phyloP scores from a whole-genome alignment of 2,797 vertebrate species.

The Crenichthys baileyi region DNA sequence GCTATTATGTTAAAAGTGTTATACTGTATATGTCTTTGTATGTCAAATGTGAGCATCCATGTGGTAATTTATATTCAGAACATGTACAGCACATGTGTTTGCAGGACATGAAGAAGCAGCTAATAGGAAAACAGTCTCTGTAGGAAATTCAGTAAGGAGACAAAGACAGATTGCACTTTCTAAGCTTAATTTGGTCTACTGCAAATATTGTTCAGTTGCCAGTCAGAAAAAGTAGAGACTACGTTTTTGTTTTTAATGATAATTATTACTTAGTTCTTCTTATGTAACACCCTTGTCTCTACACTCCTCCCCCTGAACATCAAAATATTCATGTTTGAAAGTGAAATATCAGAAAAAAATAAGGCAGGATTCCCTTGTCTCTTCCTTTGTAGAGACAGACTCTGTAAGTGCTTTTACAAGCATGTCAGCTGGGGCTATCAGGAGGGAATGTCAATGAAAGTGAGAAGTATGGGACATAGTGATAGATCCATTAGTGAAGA shows the following conservation, averaged over 20 bases:
- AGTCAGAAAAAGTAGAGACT: conserved; percentile 30
- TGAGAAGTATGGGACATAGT: conserved; percentile 24
- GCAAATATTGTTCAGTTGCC: conserved; percentile 20
- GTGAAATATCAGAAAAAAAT: conserved; percentile 31
- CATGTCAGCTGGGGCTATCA: conserved; percentile 37
- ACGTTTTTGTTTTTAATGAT: conserved; percentile 2
- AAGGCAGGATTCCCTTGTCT: conserved; percentile 36
- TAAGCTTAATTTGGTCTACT: conserved; percentile 30
- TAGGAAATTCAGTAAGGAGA: conserved; percentile 25
- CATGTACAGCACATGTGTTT: background rate
- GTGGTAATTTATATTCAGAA: background rate
- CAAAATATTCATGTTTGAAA: conserved; percentile 31
- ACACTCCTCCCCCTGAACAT: conserved; percentile 6
- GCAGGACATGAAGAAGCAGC: conserved; percentile 3
- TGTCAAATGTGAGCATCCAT: background rate
- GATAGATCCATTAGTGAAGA: conserved; percentile 29
- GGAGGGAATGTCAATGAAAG: conserved; percentile 37
- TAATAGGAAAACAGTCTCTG: conserved; percentile 12
- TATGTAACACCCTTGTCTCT: conserved; percentile 11
- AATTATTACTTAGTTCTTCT: background rate
- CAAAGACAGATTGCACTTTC: conserved; percentile 33
- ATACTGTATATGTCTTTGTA: conserved; percentile 14
- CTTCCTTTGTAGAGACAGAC: conserved; percentile 33
- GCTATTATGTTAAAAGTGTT: conserved; percentile 19
- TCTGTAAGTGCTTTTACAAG: conserved; percentile 40